Evolutionary conservation across 2,888 invertebrate genomes (phyloP).

Genomic region (Agriopis marginaria): DNA sequence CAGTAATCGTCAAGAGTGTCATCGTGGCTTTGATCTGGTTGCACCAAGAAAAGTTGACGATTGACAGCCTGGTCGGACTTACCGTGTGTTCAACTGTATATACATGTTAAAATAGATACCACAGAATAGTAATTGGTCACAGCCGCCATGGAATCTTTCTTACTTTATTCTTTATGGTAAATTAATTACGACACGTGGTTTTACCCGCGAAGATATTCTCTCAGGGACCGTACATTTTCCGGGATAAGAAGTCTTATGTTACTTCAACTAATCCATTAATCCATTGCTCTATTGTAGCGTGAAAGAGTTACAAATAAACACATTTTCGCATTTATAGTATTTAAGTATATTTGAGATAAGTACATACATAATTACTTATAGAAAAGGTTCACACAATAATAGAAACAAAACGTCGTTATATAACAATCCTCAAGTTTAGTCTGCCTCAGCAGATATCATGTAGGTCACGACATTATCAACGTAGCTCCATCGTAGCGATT

Average conservation of each 20-base stretch:
- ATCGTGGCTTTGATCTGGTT: conserved; percentile 29
- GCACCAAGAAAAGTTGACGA: conserved; percentile 18
- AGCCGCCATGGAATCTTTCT: background rate
- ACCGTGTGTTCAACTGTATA: background rate
- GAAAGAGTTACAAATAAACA: no score
- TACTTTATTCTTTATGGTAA: no score
- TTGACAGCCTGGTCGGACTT: conserved; percentile 18
- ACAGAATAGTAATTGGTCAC: background rate
- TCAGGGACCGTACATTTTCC: no score
- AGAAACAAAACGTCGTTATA: conserved; percentile 12
- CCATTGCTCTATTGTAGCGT: no score
- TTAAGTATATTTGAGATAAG: no score
- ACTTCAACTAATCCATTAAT: no score
- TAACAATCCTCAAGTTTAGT: conserved; percentile 18
- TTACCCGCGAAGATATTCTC: no score
- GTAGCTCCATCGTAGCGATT: conserved; percentile 72
- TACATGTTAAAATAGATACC: conserved; percentile 11
- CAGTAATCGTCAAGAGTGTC: conserved; percentile 17
- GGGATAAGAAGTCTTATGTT: no score
- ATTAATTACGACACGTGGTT: no score
- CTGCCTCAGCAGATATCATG: conserved; percentile 49
- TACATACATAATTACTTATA: no score
- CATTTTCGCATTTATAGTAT: no score
- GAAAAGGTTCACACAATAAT: background rate
- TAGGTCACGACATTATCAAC: conserved; percentile 81